These are phyloP conservation scores for Dicrostonyx torquatus DNA, from an alignment of 2,797 vertebrate species.

Conservation along the genomic window DNA sequence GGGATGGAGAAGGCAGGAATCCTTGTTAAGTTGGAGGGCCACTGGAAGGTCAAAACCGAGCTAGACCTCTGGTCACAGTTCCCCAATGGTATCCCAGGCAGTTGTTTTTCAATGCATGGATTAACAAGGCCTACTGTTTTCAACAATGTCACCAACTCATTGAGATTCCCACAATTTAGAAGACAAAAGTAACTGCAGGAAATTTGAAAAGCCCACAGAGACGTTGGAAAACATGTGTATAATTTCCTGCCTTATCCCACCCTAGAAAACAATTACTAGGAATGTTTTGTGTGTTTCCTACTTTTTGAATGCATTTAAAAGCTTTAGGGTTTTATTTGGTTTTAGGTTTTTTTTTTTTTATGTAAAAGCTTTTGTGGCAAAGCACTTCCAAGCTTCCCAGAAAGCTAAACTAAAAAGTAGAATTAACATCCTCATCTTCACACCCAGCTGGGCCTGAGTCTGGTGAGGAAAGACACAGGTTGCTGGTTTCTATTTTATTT, in stretches of 20 bases:
- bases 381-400: slow-evolving; percentile 13
- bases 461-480: neutral
- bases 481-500: slow-evolving; percentile 25
- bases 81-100: neutral
- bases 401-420: slow-evolving; percentile 44
- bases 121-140: slow-evolving; percentile 13
- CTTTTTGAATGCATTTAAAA: slow-evolving; percentile 44
- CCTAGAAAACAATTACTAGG: slow-evolving; percentile 35
- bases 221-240: neutral
- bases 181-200: slow-evolving; percentile 53
- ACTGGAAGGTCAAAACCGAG: slow-evolving; percentile 4
- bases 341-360: neutral
- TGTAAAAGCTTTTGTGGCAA: neutral
- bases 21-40: slow-evolving; percentile 13
- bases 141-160: neutral
- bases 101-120: slow-evolving; percentile 40
- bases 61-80: neutral
- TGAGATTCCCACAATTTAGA: slow-evolving; percentile 44
- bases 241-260: neutral
- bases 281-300: slow-evolving; percentile 27
- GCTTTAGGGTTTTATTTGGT: neutral
- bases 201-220: slow-evolving; percentile 36
- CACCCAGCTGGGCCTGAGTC: neutral
- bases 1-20: slow-evolving; percentile 7
- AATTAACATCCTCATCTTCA: slow-evolving; percentile 24